These are phyloP conservation scores for Actinopyga echinites DNA, from an alignment of 53 echinoderm and acorn worm species.

Conservation along the genomic window DNA sequence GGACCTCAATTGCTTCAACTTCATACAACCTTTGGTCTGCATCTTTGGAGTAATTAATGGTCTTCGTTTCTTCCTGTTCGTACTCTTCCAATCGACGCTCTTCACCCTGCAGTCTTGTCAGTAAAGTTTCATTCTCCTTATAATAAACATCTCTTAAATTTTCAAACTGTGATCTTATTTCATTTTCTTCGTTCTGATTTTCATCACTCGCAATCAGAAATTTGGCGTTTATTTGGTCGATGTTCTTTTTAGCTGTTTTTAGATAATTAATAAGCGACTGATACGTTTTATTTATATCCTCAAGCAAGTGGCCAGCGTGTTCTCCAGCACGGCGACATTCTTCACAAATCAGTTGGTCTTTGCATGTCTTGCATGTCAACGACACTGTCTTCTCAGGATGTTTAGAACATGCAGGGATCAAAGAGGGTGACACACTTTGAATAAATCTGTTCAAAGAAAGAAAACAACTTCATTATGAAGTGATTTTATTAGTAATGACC, in stretches of 20 bases:
- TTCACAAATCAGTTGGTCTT: background rate
- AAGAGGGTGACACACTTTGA: background rate
- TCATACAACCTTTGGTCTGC: slow-evolving; percentile 22
- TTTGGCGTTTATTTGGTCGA: background rate
- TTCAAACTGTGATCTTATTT: background rate
- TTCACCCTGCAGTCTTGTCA: background rate
- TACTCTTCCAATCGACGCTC: background rate
- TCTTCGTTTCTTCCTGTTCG: background rate
- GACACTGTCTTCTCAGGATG: background rate
- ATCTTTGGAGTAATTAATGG: slow-evolving; percentile 5
- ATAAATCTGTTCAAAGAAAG: background rate
- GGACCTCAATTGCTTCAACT: slow-evolving; percentile 13
- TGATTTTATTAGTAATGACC: too few species aligned
- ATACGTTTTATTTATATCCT: background rate
- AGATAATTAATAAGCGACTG: background rate
- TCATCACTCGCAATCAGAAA: slow-evolving; percentile 14
- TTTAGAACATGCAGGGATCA: background rate
- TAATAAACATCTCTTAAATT: background rate
- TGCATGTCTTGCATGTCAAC: background rate
- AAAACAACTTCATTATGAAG: background rate
- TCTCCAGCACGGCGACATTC: background rate
- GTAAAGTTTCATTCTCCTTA: background rate
- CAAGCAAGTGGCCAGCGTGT: background rate
- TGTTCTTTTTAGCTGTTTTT: slow-evolving; percentile 8
- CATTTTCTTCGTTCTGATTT: slow-evolving; percentile 19